Conservation (phyloP, 1,140 invertebrate genomes). For the Liolophura sinensis region DNA sequence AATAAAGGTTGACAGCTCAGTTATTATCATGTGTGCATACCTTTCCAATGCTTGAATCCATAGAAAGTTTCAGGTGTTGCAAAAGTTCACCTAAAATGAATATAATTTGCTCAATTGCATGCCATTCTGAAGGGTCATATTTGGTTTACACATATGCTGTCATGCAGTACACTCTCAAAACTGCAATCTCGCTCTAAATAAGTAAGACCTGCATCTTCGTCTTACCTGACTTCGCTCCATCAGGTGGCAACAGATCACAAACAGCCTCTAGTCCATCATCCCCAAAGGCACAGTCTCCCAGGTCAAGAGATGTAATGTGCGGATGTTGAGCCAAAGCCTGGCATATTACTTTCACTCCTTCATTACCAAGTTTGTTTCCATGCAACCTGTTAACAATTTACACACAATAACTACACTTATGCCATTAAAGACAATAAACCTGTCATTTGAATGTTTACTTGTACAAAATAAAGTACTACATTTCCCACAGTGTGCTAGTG, state of each 20-base stretch:
- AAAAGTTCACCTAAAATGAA: not conserved
- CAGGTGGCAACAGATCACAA: conserved; percentile 35
- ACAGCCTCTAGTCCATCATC: conserved; percentile 36
- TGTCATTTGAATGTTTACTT: not conserved
- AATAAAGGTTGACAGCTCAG: too few species aligned
- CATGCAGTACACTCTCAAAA: not conserved
- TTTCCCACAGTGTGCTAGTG: not conserved
- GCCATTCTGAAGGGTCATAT: not conserved
- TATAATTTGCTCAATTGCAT: not conserved
- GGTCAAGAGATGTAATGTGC: conserved; percentile 39
- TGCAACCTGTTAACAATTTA: conserved; percentile 31
- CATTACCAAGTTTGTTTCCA: conserved; percentile 41
- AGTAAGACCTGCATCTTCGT: not conserved
- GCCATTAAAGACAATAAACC: not conserved
- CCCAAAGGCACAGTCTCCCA: conserved; percentile 45
- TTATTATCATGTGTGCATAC: not conserved
- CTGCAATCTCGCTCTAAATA: not conserved
- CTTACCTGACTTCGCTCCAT: conserved; percentile 36
- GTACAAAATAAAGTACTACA: not conserved
- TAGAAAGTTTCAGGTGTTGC: not conserved
- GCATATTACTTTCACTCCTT: conserved; percentile 32
- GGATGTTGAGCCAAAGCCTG: conserved; percentile 32
- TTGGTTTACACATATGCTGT: not conserved
- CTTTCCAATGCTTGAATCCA: not conserved
- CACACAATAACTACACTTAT: not conserved